Evolutionary conservation across 2,888 invertebrate species (phyloP).

Genomic region (Coecobrya sp.): DNA sequence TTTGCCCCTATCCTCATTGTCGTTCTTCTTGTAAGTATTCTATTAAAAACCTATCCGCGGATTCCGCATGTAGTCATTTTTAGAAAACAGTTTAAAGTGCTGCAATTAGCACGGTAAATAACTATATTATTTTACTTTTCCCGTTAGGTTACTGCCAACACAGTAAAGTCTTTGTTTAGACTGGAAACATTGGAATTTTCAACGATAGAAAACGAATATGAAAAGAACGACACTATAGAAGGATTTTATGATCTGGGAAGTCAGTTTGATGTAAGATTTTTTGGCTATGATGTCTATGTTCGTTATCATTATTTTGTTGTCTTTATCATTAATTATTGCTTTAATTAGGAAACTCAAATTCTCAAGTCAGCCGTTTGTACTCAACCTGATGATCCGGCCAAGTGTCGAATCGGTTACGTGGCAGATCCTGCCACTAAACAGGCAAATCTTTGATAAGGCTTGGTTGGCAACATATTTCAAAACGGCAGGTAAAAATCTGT

Average conservation of each 20-base stretch:
- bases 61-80: neutral
- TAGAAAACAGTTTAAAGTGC: neutral
- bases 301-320: too few species aligned
- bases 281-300: neutral
- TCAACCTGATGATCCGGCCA: neutral
- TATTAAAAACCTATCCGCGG: neutral
- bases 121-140: too few species aligned
- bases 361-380: neutral
- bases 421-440: conserved; percentile 1
- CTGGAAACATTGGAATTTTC: neutral
- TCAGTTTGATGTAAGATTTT: neutral
- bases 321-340: neutral
- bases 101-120: neutral
- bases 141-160: neutral
- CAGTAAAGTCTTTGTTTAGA: neutral
- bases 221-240: neutral
- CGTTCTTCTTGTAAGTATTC: conserved; percentile 25
- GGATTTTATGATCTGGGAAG: conserved; percentile 15
- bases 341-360: neutral
- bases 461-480: neutral
- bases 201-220: neutral
- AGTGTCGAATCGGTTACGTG: conserved; percentile 45
- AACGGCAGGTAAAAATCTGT: neutral
- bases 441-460: neutral
- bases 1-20: conserved; percentile 30